Evolutionary conservation across 2,797 vertebrate species (phyloP).

Genomic region (Sebastes trivittatus): DNA sequence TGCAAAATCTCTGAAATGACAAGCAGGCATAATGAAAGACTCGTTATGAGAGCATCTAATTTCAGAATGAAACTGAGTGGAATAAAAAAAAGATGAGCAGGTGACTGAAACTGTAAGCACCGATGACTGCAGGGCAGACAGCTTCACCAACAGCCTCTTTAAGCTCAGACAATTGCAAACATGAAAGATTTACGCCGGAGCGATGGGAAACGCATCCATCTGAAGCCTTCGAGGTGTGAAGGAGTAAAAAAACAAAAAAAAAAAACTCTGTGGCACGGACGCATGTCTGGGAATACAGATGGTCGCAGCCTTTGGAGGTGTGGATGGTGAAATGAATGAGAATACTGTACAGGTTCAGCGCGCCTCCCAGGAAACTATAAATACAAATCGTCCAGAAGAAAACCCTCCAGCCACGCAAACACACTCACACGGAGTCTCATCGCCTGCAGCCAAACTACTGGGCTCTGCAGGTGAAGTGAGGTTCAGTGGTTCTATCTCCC

Average conservation of each 20-base stretch:
- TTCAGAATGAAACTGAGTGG: not conserved
- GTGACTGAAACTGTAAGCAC: not conserved
- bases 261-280: not conserved
- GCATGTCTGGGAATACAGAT: not conserved
- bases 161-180: constrained; percentile 25
- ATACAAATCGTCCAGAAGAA: not conserved
- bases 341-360: not conserved
- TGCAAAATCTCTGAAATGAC: not conserved
- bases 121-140: not conserved
- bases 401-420: constrained; percentile 11
- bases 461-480: constrained; percentile 37
- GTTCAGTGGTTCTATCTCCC: constrained; percentile 29
- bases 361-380: not conserved
- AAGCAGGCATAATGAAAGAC: not conserved
- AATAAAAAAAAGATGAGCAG: not conserved
- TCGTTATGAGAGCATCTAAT: not conserved
- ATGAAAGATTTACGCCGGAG: constrained; percentile 33
- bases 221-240: constrained; percentile 13
- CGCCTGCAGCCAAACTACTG: constrained; percentile 45
- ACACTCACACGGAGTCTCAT: not conserved
- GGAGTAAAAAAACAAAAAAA: not conserved
- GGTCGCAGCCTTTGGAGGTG: not conserved
- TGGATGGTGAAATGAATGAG: not conserved
- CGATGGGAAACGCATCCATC: constrained; percentile 9
- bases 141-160: constrained; percentile 13